Percentiles rank a stretch among this genome's conserved stretches.
Conservation (phyloP, 1,140 invertebrate species). For the Anastrepha ludens region DNA sequence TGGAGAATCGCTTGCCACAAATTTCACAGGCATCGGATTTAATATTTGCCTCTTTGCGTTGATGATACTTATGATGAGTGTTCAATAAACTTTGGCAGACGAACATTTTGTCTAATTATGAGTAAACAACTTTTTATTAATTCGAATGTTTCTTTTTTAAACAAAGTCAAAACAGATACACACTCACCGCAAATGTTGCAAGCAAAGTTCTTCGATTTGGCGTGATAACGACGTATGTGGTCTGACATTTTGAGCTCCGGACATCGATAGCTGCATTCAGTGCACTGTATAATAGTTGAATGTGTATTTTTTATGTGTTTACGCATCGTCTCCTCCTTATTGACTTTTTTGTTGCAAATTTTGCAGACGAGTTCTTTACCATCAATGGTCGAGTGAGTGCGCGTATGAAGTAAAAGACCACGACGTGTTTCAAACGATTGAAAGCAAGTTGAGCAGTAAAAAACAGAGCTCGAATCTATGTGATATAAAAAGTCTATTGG, state of each 20-base stretch:
- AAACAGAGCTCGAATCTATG: not conserved
- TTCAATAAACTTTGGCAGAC: conserved; percentile 12
- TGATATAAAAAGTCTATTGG: not conserved
- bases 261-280: not conserved
- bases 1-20: conserved; percentile 55
- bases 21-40: conserved; percentile 56
- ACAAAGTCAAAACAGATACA: not conserved
- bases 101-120: conserved; percentile 34
- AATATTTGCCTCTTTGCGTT: conserved; percentile 22
- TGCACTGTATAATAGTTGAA: conserved; percentile 24
- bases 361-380: not conserved
- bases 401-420: not conserved
- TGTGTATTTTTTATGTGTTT: conserved; percentile 2
- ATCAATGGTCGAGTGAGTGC: not conserved
- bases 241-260: conserved; percentile 7
- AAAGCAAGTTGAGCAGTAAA: conserved; percentile 1
- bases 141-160: too few species aligned
- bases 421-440: not conserved
- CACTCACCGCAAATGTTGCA: conserved; percentile 48
- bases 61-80: conserved; percentile 55
- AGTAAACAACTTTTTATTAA: not conserved
- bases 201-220: not conserved
- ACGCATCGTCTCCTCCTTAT: not conserved
- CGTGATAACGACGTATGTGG: not conserved
- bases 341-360: not conserved